Base-by-base conservation (phyloP, 64 coral and sea anemone genomes). In the Stichodactyla helianthus region DNA sequence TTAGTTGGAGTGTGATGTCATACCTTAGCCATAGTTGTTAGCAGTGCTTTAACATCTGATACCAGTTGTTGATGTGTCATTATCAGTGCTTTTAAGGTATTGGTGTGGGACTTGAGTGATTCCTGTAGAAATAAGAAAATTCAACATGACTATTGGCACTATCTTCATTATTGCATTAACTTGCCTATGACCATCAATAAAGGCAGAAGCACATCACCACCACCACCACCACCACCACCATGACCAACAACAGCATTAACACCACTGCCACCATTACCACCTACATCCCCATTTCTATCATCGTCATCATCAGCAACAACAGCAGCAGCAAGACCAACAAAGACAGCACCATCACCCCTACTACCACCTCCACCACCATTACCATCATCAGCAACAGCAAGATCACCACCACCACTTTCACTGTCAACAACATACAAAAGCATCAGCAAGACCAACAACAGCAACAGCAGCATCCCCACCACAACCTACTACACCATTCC, bases 21-120 rank as follows among this genome's bases (percentile, higher is more conserved):
- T 68, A 93, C 95, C 89, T 95, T 98, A 54, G 93, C 96, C 93
- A 98, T 91, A 15, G 93, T 92, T 4, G 93, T 94, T 1, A 98
- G 82, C 90, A 98, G 89, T 6, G 96, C 84, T 82, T 98, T 98
- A 16, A 98, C 96, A 82, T 98, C 96, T 62, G 89, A 84, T 62
- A 98, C 93, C 20, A 98, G 93, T 54, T 95, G 93, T 25, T 98
- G 93, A 77, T 98, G 96, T 55, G 93, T 61, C 1, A 94, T 88
- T 86, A 92, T 95, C 27, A 92, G 77, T 53, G 87, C 16, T 53
- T 92, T 91, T 16, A 98, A 64, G 16, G 71, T 63, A 65, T 89
- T 92, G 70, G 90, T 86, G 83, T 92, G 93, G 10, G 87, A 87
- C 71, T 89, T 94, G n/a, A 98, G 68, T 15, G 83, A 67, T 11